Evolutionary conservation across 2,888 invertebrate species (phyloP).

Genomic region (Cosmia pyralina): DNA sequence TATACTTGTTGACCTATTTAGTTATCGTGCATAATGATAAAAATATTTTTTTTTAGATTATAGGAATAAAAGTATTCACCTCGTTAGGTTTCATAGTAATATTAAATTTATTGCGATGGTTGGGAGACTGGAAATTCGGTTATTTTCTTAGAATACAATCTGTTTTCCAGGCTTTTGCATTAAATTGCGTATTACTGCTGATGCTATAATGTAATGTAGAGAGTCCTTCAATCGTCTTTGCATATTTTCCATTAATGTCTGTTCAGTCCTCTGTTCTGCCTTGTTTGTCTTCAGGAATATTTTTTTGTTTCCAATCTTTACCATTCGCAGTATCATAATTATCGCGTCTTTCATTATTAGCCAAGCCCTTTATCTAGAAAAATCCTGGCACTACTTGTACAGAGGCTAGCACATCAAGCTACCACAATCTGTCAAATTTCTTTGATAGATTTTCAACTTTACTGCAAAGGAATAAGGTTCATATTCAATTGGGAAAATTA

Average conservation of each 20-base stretch:
- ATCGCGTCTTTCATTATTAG: not conserved
- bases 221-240: not conserved
- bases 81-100: conserved; percentile 1
- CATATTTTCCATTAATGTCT: not conserved
- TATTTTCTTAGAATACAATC: not conserved
- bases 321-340: not conserved
- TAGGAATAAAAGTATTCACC: not conserved
- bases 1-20: conserved; percentile 30
- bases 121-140: not conserved
- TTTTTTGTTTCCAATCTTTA: not conserved
- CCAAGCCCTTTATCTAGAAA: not conserved
- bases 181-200: not conserved
- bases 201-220: not conserved
- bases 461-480: too few relatives aligned
- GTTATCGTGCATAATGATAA: conserved; percentile 17
- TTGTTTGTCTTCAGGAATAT: not conserved
- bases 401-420: too few relatives aligned
- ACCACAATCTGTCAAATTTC: too few relatives aligned
- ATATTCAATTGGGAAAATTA: too few relatives aligned
- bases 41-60: not conserved
- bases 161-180: not conserved
- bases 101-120: not conserved
- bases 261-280: not conserved
- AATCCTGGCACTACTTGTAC: not conserved
- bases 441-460: too few relatives aligned